Conservation (phyloP, 2,113 vertebrate species). For the Periophthalmodon schlosseri region DNA sequence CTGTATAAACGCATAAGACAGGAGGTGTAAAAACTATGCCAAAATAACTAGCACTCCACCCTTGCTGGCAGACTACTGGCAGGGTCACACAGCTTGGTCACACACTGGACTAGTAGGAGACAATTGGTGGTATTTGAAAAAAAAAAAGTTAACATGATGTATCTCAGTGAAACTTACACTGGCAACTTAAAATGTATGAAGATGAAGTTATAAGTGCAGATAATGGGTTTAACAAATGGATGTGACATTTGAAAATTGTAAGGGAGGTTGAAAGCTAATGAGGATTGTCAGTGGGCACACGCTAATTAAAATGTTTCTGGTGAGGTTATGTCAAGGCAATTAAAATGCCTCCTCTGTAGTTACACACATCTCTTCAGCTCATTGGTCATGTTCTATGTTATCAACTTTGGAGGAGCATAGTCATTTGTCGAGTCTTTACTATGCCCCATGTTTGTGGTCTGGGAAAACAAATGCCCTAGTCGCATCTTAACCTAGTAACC, state of each 20-base stretch:
- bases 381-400: background rate
- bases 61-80: background rate
- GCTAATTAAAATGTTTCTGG: conserved; percentile 59
- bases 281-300: conserved; percentile 31
- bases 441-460: conserved; percentile 43
- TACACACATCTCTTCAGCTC: background rate
- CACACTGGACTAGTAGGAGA: conserved; percentile 21
- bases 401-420: background rate
- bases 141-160: conserved; percentile 32
- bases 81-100: background rate
- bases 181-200: conserved; percentile 4
- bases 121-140: conserved; percentile 61
- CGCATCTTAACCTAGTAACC: conserved; percentile 45
- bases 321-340: conserved; percentile 42
- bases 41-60: no score
- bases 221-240: conserved; percentile 11
- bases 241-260: conserved; percentile 34
- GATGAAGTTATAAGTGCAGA: conserved; percentile 21
- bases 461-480: conserved; percentile 16
- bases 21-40: no score
- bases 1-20: background rate
- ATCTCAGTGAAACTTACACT: conserved; percentile 11
- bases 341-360: conserved; percentile 40
- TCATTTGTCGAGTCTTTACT: background rate
- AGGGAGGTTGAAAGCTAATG: conserved; percentile 33